phyloP scores from a whole-genome alignment of 2,113 vertebrate species.

The Emydura subglobosa region DNA sequence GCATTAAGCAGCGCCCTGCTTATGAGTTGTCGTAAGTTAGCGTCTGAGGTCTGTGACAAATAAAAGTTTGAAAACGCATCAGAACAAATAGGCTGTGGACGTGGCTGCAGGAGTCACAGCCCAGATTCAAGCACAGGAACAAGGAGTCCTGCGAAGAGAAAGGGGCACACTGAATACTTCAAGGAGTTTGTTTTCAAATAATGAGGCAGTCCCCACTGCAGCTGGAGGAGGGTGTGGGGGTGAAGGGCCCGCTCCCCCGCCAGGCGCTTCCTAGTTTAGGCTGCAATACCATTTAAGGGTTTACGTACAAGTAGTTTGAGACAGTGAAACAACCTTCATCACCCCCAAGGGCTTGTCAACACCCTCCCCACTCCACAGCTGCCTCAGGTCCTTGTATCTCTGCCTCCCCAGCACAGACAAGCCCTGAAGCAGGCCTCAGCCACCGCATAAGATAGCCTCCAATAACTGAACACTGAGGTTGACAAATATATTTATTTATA shows the following conservation, averaged over 20 bases:
- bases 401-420: fast-evolving
- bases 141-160: fast-evolving
- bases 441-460: fast-evolving
- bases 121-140: too few relatives aligned
- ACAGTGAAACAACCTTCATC: fast-evolving
- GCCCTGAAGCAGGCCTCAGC: fast-evolving
- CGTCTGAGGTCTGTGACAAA: background rate
- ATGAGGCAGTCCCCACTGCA: background rate
- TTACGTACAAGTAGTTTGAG: fast-evolving
- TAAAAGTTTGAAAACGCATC: background rate
- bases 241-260: too few relatives aligned
- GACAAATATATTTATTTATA: background rate
- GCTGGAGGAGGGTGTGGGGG: fast-evolving
- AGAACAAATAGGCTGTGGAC: background rate
- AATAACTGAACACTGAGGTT: fast-evolving
- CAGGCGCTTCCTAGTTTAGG: too few relatives aligned
- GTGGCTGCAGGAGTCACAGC: background rate
- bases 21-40: background rate
- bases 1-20: background rate
- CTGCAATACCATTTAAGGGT: fast-evolving
- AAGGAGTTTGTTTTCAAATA: fast-evolving
- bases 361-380: fast-evolving
- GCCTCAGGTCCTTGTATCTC: fast-evolving
- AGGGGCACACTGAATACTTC: fast-evolving
- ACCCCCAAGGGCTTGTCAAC: fast-evolving